Percentiles rank a stretch among this genome's conserved stretches.
phyloP scores from a whole-genome alignment of 2,113 vertebrate species.

The Carlito syrichta region DNA sequence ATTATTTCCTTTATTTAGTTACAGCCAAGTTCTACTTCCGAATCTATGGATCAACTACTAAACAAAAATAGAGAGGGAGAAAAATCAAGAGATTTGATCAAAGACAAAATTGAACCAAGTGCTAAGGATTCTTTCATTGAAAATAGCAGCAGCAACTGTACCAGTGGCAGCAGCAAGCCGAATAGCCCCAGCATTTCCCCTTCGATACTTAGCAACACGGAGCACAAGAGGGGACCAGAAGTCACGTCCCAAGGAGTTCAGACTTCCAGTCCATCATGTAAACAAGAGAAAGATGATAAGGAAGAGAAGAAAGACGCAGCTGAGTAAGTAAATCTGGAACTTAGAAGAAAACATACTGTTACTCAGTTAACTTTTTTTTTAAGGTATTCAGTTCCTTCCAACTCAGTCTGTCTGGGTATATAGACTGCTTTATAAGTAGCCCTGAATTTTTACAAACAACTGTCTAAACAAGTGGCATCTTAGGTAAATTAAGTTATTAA shows the following conservation, averaged over 20 bases:
- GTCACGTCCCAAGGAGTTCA: slow-evolving; percentile 97
- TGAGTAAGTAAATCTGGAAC: slow-evolving; percentile 88
- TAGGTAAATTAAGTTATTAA: background rate
- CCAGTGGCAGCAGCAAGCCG: slow-evolving; percentile 89
- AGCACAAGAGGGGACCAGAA: slow-evolving; percentile 94
- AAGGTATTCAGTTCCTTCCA: background rate
- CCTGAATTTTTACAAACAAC: background rate
- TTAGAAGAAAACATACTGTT: background rate
- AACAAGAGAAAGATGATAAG: slow-evolving; percentile 93
- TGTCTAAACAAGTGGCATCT: background rate
- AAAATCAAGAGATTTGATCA: slow-evolving; percentile 91
- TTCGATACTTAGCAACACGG: slow-evolving; percentile 83
- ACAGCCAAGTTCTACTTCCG: slow-evolving; percentile 93
- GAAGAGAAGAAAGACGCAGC: slow-evolving; percentile 95
- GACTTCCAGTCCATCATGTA: slow-evolving; percentile 89
- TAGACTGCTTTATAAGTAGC: background rate
- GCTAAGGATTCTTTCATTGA: slow-evolving; percentile 84
- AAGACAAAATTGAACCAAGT: slow-evolving; percentile 89
- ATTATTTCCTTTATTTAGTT: slow-evolving; percentile 84
- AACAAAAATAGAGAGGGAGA: slow-evolving; percentile 93
- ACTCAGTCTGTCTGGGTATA: background rate
- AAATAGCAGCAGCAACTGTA: slow-evolving; percentile 82
- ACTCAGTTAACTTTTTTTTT: background rate
- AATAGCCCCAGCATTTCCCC: slow-evolving; percentile 91
- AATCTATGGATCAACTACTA: slow-evolving; percentile 91